Evolutionary conservation across 2,113 vertebrate species (phyloP), one percentile per base, ranked within the genome.

Genomic region (Nycticorax nycticorax): DNA sequence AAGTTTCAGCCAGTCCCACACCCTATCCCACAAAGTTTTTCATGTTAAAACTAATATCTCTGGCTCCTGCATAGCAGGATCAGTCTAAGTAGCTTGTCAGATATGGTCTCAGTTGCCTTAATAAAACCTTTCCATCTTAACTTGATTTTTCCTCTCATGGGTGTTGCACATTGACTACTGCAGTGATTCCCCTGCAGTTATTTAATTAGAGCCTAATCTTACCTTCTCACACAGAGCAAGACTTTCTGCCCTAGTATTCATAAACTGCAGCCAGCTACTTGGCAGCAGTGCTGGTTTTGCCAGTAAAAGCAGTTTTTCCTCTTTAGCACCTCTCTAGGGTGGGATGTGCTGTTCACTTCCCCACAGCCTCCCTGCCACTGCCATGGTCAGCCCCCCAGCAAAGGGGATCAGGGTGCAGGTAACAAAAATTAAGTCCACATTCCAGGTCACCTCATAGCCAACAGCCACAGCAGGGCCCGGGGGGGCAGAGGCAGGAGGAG

Each of bases 201-300:
- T 76, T 96, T 85, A 93, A 92, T 94, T 91, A 91, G 77, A 95
- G n/a, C 30, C 62, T 94, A 81, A 68, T 53, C 66, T 68, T 91
- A 84, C 60, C 76, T 94, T 64, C 91, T 84, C 53, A 78, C 56
- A 56, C 41, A 66, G 41, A 74, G 26, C 71, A 75, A 81, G 69
- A 12, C 47, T 91, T 91, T 72, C 75, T 89, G 71, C 55, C n/a
- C 60, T 43, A 27, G 30, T 30, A 75, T 18, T 82, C 57, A 72
- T n/a, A 56, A 81, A 48, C 56, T 67, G 75, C 55, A 81, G 27
- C 30, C 85, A 87, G 20, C 12, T 67, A 50, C 19, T 78, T 88
- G 56, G 69, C 66, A 92, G 71, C 32, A 33, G 37, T 0, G 0
- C 17, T 47, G 55, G 2, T 64, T 83, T 43, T 80, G 41, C 90